Evolutionary conservation across 2,888 invertebrate genomes (phyloP).

Genomic region (Sarcophaga subvicina): DNA sequence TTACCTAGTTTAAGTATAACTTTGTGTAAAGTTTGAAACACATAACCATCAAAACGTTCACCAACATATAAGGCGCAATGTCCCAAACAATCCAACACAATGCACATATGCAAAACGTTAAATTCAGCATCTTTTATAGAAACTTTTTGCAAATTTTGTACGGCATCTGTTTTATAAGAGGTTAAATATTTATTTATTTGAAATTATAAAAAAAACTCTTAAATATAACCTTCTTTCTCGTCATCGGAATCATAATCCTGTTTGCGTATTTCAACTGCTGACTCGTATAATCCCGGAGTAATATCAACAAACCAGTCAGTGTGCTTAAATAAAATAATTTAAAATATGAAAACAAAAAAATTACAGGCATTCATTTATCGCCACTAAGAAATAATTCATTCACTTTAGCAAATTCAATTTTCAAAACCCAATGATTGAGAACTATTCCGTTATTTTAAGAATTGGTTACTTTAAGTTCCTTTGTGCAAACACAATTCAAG

Average conservation of each 20-base stretch:
- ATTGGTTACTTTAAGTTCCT: no score
- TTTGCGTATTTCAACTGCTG: constrained; percentile 79
- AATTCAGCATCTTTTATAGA: constrained; percentile 83
- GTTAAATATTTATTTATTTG: neutral
- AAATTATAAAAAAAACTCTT: neutral
- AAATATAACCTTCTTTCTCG: constrained; percentile 70
- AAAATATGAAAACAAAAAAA: neutral
- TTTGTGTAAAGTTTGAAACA: constrained; percentile 86
- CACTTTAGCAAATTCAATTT: no score
- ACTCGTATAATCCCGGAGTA: constrained; percentile 81
- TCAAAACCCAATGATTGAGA: no score
- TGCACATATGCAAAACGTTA: constrained; percentile 86
- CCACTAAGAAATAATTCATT: no score
- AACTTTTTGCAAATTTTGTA: constrained; percentile 72
- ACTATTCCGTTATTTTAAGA: no score
- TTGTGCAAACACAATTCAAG: no score
- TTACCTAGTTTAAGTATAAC: constrained; percentile 88
- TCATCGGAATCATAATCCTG: constrained; percentile 79
- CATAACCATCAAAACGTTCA: constrained; percentile 83
- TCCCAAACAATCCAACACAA: constrained; percentile 88
- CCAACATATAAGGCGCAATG: constrained; percentile 84
- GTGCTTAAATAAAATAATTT: constrained; percentile 71
- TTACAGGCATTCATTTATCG: no score
- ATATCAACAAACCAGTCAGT: constrained; percentile 78
- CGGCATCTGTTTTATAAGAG: constrained; percentile 59